Evolutionary conservation across 30 jellyfish, hydroid and myxozoan species (phyloP), one percentile per base, ranked within the genome.

Genomic region (Aurelia sp.): DNA sequence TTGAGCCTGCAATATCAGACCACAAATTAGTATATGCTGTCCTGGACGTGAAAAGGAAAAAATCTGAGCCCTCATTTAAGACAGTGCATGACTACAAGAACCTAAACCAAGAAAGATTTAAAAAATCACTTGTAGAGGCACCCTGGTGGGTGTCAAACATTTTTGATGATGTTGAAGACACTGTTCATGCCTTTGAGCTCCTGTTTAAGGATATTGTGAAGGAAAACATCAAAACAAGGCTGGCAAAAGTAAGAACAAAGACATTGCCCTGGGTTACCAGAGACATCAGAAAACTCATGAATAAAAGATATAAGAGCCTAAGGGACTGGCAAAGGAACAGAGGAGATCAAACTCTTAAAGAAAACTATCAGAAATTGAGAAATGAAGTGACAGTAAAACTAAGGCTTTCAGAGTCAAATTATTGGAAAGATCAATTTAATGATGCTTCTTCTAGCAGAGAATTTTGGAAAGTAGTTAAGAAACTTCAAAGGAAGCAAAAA

Each of bases 141-240:
- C 87, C 80, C 11, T 76, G 76, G 87, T 61, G 87, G 80, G 74
- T 76, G 30, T 52, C n/a, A 12, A 76, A 76, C 30, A n/a, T 53
- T 21, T 50, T 76, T 22, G 87, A 76, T 6, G 76, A 76, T 21
- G 87, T 59, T 17, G 62, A 76, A 11, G 58, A 76, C 58, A 6
- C 87, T 23, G 16, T 76, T 11, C 58, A 76, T 76, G 30, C 16
- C 27, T 52, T 76, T 76, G 33, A 27, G 33, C 33, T 27, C 33
- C 31, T 76, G 30, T 52, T 6, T 61, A 76, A 76, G 81, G 76
- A 76, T 52, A 18, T 31, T 13, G 58, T 76, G 21, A 76, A 76
- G 10, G 87, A 76, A 37, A 8, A 53, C 48, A 76, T 76, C 16
- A 76, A 50, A 27, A 27, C 30, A 53, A 57, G 87, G 30, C 17